These are phyloP conservation scores for Xyrauchen texanus DNA, from an alignment of 2,113 vertebrate genomes.

Conservation along the genomic window DNA sequence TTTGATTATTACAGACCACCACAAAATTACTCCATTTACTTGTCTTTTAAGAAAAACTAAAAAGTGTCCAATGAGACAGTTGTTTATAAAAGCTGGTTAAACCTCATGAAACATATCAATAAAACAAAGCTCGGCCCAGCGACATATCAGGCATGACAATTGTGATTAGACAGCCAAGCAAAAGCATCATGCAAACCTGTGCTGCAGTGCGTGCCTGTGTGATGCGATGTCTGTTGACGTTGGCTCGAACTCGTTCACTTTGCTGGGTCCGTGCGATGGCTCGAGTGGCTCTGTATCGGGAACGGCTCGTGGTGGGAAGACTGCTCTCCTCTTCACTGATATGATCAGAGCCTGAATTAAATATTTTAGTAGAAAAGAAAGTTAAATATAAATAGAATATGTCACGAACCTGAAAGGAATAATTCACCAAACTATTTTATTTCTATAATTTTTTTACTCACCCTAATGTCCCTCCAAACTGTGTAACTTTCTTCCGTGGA, in stretches of 20 bases:
- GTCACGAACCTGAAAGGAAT: no score
- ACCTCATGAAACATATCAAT: background rate
- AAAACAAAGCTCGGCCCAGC: background rate
- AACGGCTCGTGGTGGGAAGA: conserved; percentile 80
- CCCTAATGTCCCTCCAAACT: no score
- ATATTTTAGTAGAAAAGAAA: background rate
- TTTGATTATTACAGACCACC: no score
- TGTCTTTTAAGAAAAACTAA: no score
- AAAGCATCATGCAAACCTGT: conserved; percentile 80
- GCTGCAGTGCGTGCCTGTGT: conserved; percentile 83
- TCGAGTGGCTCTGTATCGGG: conserved; percentile 77
- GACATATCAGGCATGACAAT: background rate
- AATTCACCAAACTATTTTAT: no score
- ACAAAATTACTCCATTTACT: no score
- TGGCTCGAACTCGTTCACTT: conserved; percentile 92
- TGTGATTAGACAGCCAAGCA: conserved; percentile 50
- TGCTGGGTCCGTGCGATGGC: conserved; percentile 94
- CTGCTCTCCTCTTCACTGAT: conserved; percentile 81
- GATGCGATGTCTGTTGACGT: conserved; percentile 92
- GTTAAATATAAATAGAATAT: no score
- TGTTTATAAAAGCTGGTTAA: background rate
- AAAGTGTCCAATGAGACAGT: no score
- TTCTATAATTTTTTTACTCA: no score
- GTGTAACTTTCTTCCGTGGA: no score
- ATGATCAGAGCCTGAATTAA: conserved; percentile 62